These are phyloP conservation scores for Pasiphila rectangulata DNA, from an alignment of 2,888 invertebrate species.

Conservation along the genomic window DNA sequence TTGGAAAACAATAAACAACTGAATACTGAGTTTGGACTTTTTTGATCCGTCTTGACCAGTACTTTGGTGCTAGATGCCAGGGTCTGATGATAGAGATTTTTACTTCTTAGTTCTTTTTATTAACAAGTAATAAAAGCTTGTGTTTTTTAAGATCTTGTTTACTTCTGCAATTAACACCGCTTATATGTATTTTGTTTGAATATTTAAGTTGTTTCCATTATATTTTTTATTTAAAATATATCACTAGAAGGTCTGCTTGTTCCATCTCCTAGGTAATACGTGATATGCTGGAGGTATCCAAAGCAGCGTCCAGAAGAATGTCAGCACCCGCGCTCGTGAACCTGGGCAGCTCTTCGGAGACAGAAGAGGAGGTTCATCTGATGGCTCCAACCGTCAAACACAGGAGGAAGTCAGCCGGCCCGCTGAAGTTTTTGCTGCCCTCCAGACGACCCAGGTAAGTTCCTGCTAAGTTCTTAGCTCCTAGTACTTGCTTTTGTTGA, in stretches of 20 bases:
- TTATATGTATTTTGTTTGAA: too few relatives aligned
- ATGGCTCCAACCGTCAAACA: constrained; percentile 69
- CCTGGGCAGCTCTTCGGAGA: constrained; percentile 67
- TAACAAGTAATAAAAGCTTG: too few relatives aligned
- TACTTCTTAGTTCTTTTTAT: too few relatives aligned
- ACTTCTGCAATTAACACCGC: too few relatives aligned
- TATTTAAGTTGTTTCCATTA: too few relatives aligned
- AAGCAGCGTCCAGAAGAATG: constrained; percentile 67
- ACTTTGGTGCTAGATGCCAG: too few relatives aligned
- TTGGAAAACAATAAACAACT: too few relatives aligned
- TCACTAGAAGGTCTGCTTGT: background rate
- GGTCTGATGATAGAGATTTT: too few relatives aligned
- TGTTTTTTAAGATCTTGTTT: too few relatives aligned
- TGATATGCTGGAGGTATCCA: constrained; percentile 70
- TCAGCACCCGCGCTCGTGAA: constrained; percentile 81
- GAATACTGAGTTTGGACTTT: too few relatives aligned
- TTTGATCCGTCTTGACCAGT: too few relatives aligned
- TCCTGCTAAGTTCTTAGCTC: background rate
- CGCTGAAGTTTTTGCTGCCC: constrained; percentile 64
- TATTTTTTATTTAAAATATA: too few relatives aligned
- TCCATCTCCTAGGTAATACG: constrained; percentile 42
- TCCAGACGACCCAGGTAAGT: constrained; percentile 69
- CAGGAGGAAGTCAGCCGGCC: constrained; percentile 79
- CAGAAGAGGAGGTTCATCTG: constrained; percentile 68
- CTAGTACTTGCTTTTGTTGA: background rate